Base-by-base conservation (phyloP, 2,888 invertebrate species). In the Phania funesta region DNA sequence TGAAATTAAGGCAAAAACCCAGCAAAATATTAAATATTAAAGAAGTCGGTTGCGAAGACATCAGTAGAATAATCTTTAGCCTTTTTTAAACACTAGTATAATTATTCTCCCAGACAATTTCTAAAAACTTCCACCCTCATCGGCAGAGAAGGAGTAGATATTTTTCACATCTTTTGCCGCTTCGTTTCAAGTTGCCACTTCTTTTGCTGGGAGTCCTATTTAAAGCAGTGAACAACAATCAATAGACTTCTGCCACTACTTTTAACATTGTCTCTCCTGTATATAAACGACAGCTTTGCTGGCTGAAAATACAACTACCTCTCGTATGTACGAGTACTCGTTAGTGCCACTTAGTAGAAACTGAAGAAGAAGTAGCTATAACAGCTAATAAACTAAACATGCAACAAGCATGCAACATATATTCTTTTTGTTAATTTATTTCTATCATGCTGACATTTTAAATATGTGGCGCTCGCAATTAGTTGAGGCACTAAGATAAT, bases 381-480 rank as follows among this genome's bases (percentile, higher is more conserved):
- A 65, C 70, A 80, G 68, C 74, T 74, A 80, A 80, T 62, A 64
- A 70, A 75, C 48, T 64, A 32, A 70, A 58, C 80, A 75, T 75
- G 64, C 62, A 75, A 75, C 71, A 58, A 44, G 50, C 54, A 64
- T 52, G 56, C 75, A 80, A 54, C 38, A 44, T n/a, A 60, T 50
- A 48, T 50, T 29, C 13, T 50, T 62, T 24, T 46, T 16, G 2
- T 29, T 60, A 8, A 16, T 29, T 7, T 3, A 11, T 32, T 54
- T n/a, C 2, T 35, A 35, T 29, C 46, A 6, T 60, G 38, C 9
- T 56, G 52, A 20, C 26, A 62, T 76, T 76, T 48, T 76, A 54
- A 76, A 76, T 76, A 58, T 80, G 54, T 76, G 71, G 76, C 76
- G 80, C 76, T 71, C 76, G 67, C 80, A 76, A 80, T 80, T 80